Percentiles rank a stretch among this genome's conserved stretches.
Conservation (phyloP, 2,113 vertebrate species). For the Vulpes vulpes region DNA sequence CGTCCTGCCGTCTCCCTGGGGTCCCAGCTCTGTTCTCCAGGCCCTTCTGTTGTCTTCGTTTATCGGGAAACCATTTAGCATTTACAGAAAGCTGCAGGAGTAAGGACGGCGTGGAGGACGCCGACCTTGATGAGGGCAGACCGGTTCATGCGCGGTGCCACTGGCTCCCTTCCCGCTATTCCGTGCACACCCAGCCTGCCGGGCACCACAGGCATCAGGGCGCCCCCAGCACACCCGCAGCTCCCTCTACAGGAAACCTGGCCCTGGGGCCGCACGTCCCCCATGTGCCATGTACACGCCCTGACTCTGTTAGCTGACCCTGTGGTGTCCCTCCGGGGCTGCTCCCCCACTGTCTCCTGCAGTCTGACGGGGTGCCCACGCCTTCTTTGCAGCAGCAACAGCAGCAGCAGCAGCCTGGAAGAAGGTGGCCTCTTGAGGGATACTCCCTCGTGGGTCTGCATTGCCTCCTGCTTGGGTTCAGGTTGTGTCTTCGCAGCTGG, state of each 20-base stretch:
- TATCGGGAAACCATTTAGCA: background rate
- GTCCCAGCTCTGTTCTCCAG: background rate
- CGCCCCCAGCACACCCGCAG: background rate
- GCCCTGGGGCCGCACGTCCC: background rate
- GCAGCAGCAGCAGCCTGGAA: background rate
- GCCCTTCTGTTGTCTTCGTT: background rate
- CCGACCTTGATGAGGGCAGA: accelerated
- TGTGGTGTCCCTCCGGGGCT: accelerated
- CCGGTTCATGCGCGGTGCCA: background rate
- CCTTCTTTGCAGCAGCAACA: too few species aligned
- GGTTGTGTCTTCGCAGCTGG: background rate
- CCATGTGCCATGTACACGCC: accelerated
- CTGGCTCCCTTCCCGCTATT: background rate
- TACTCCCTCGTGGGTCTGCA: background rate
- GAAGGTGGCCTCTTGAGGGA: background rate
- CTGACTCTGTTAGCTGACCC: background rate
- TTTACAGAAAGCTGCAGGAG: too few species aligned
- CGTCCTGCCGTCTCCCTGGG: background rate
- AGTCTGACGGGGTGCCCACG: accelerated
- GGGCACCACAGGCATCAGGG: background rate
- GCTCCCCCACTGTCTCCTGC: too few species aligned
- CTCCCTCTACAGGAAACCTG: background rate
- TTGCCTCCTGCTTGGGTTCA: background rate
- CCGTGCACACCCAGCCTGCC: accelerated
- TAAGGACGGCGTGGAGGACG: background rate